Evolutionary conservation across 2,113 vertebrate genomes (phyloP), one percentile per base, ranked within the genome.

Genomic region (Paedocypris sp.): DNA sequence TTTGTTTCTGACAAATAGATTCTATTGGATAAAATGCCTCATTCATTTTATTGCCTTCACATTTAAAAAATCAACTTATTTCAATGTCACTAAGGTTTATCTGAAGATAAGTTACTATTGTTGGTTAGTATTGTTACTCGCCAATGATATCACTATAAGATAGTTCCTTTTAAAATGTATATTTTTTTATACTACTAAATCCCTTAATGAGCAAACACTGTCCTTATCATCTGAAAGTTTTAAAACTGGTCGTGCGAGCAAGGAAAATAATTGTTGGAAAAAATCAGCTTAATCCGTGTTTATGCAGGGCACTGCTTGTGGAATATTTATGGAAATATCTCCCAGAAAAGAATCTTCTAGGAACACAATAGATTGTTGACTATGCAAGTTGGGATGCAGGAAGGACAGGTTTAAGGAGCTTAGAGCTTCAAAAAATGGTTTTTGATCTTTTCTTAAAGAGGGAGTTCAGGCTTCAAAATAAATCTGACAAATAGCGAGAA

Each of bases 361-460:
- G 42, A 60, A 54, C 28, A 53, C 64, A 45, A 51, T 13, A 15
- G 26, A 46, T 19, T 62, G 63, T 62, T 51, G 63, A 51, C 28
- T 53, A 25, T 38, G 33, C 18, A 51, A 48, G 47, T 64, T 18
- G n/a, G 49, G 23, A 49, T 60, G 43, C 49, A 68, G 61, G 65
- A 58, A 64, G 36, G 62, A 49, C 64, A 49, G 54, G 35, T 50
- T 45, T 68, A 72, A 72, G 69, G n/a, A 65, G 65, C 56, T 72
- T 68, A 72, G 52, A 18, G 52, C 35, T 54, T 63, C 16, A 36
- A 51, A 42, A 38, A 12, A 28, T 25, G 50, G n/a, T 35, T 62
- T 48, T 62, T 39, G 42, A 62, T 54, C 48, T 67, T 39, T 54
- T 62, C 49, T 49, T n/a, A 32, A 32, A 19, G 45, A 39, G 41